phyloP scores from a whole-genome alignment of 2,797 vertebrate species.

The Emys orbicularis region DNA sequence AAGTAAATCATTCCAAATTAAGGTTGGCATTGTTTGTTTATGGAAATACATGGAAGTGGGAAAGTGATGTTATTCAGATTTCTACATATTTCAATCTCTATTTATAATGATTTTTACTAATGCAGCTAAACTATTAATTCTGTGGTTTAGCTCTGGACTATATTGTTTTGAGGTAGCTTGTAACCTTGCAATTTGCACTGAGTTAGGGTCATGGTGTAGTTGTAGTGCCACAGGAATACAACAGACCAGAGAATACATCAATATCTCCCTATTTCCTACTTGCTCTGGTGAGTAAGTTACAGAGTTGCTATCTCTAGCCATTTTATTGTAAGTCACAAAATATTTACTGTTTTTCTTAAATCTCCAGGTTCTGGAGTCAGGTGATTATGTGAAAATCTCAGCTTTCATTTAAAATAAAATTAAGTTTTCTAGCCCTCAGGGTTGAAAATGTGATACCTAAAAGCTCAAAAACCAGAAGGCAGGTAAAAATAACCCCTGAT shows the following conservation, averaged over 20 bases:
- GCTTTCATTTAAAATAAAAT: neutral
- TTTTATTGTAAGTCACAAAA: neutral
- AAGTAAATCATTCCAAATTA: neutral
- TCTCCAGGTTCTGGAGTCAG: accelerated
- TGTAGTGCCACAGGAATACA: neutral
- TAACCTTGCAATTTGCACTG: neutral
- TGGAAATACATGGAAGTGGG: neutral
- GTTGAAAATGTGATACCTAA: neutral
- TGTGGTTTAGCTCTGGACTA: neutral
- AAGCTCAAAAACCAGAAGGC: neutral
- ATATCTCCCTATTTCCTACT: neutral
- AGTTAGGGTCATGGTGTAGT: neutral
- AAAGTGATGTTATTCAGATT: neutral
- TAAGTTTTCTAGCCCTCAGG: neutral
- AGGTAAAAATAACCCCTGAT: no score
- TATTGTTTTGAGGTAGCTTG: neutral
- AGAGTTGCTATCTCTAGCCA: neutral
- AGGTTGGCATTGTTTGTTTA: no score
- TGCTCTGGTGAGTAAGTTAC: neutral
- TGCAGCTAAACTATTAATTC: neutral
- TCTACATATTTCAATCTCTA: neutral
- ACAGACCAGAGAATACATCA: neutral
- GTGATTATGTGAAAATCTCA: neutral
- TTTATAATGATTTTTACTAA: neutral
- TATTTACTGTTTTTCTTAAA: neutral